These are phyloP conservation scores for Trissoscelio sp. DNA, from an alignment of 2,888 invertebrate species.

Conservation along the genomic window DNA sequence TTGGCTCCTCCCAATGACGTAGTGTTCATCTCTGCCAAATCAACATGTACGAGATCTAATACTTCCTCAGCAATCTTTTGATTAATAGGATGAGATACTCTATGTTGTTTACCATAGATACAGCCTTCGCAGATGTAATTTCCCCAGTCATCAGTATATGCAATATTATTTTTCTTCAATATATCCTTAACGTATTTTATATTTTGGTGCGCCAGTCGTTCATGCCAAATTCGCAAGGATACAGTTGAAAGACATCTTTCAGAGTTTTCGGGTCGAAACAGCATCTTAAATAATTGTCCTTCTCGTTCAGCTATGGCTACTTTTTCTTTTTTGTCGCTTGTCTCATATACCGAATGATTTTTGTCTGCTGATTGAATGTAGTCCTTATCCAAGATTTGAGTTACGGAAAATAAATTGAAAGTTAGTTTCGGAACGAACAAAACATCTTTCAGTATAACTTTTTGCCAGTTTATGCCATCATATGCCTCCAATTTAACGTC, in stretches of 20 bases:
- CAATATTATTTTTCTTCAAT: not conserved
- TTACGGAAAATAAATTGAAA: not conserved
- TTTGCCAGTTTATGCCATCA: not conserved
- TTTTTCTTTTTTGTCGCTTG: not conserved
- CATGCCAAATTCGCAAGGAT: not conserved
- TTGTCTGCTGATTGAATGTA: not conserved
- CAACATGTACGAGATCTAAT: not conserved
- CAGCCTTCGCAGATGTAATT: not conserved
- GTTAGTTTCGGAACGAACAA: not conserved
- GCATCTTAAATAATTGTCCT: not conserved
- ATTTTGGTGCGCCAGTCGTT: slow-evolving; percentile 2
- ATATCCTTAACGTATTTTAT: not conserved
- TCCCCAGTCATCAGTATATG: not conserved
- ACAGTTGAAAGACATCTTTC: not conserved
- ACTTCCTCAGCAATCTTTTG: not conserved
- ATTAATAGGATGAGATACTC: not conserved
- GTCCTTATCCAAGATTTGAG: not conserved
- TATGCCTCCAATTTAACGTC: not conserved
- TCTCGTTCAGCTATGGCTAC: not conserved
- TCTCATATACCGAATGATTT: not conserved
- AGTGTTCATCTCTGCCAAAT: not conserved
- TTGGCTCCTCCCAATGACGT: not conserved
- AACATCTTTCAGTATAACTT: not conserved
- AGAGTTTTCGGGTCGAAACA: not conserved
- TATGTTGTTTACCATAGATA: not conserved